Evolutionary conservation across 1,140 invertebrate species (phyloP), one percentile per base, ranked within the genome.

Genomic region (Drosophila mayri): DNA sequence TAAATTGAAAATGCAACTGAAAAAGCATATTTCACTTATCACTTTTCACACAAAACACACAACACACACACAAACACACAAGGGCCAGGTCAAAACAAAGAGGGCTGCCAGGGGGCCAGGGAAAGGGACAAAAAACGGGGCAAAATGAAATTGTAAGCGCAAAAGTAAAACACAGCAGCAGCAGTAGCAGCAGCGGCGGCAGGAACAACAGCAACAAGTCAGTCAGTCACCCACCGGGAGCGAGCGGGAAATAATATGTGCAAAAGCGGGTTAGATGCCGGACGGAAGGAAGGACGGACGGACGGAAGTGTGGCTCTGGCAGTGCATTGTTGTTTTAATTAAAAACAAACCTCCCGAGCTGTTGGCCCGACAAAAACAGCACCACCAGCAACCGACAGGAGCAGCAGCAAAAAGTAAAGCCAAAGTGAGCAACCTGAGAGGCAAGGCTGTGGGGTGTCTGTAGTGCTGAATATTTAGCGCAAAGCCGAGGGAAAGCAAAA

Each of bases 11-110:
- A 78, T 78, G 75, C 76, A 78, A 76, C 84, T 87, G 85, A 88
- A 87, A 74, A 87, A 87, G 84, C 84, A 87, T 87, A 87, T 88
- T 87, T 87, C 84, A 87, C 84, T 87, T 87, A 87, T 87, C 84
- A 83, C 84, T 88, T 87, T 87, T 84, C 84, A 80, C 85, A 87
- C 84, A 87, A 84, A 84, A 88, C 76, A 62, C 25, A 25, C 25
- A 25, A 25, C 84, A 80, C 85, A 87, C 84, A 87, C 25, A 86
- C 54, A 70, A 58, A 83, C 76, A 44, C 18, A 86, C 46, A 66
- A 66, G 68, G 38, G 49, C 47, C 30, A 71, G 70, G 66, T 62
- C 54, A 63, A 47, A 80, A 85, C 73, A 85, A 85, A 84, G 78
- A 50, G 44, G 35, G 18, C 12, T 37, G 49, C 44, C 66, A 46